Evolutionary conservation across 1,140 invertebrate species (phyloP).

Genomic region (Semibalanus balanoides): DNA sequence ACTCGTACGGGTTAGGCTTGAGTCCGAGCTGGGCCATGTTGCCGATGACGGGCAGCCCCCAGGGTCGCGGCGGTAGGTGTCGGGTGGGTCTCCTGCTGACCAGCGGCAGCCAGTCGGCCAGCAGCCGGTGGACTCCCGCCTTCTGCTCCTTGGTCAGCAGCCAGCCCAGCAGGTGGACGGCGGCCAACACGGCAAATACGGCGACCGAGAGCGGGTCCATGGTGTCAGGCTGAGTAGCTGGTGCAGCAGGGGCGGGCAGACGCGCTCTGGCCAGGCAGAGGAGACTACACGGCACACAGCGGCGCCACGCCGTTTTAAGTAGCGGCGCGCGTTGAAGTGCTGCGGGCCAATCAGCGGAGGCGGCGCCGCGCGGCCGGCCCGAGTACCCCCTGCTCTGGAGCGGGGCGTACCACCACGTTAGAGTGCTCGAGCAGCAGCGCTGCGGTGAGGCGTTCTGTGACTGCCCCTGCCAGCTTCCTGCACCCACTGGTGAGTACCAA

Average conservation of each 20-base stretch:
- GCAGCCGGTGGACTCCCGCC: neutral
- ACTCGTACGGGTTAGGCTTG: conserved; percentile 51
- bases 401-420: neutral
- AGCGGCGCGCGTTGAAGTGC: neutral
- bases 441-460: neutral
- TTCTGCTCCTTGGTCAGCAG: neutral
- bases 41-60: conserved; percentile 47
- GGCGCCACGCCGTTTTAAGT: neutral
- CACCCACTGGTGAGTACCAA: no score
- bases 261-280: neutral
- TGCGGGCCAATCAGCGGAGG: neutral
- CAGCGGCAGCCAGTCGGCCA: neutral
- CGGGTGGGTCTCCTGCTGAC: neutral
- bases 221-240: no score
- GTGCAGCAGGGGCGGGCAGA: neutral
- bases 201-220: neutral
- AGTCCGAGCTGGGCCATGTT: conserved; percentile 49
- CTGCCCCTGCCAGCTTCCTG: no score
- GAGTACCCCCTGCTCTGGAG: neutral
- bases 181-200: neutral
- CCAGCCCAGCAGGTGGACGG: neutral
- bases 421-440: neutral
- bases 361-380: no score
- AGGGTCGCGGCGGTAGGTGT: conserved; percentile 33
- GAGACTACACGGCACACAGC: neutral